Evolutionary conservation across 2,797 vertebrate genomes (phyloP).

Genomic region (Channa striata): DNA sequence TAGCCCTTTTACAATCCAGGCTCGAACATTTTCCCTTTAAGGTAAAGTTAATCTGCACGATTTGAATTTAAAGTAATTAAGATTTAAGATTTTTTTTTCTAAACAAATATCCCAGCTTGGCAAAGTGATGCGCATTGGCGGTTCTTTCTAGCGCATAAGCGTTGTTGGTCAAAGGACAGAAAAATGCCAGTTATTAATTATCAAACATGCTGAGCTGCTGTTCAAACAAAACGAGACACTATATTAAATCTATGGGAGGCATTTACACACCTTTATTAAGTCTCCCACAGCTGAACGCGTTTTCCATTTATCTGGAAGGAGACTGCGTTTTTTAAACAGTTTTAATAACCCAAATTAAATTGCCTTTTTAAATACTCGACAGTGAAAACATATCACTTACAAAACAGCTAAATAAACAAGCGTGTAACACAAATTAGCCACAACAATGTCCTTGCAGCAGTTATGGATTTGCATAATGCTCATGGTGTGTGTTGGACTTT

Average conservation of each 20-base stretch:
- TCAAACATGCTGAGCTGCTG: not conserved
- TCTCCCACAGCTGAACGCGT: not conserved
- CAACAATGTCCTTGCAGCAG: slow-evolving; percentile 2
- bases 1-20: not conserved
- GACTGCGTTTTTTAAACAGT: not conserved
- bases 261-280: not conserved
- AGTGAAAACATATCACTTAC: not conserved
- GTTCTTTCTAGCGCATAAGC: slow-evolving; percentile 1
- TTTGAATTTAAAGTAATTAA: not conserved
- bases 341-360: not conserved
- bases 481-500: not conserved
- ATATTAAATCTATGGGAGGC: not conserved
- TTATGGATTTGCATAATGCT: slow-evolving; percentile 30
- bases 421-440: not conserved
- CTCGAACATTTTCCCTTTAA: too few relatives aligned
- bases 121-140: slow-evolving; percentile 4
- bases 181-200: not conserved
- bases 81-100: not conserved
- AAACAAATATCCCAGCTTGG: not conserved
- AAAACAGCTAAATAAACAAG: slow-evolving; percentile 1
- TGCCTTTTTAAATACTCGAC: not conserved
- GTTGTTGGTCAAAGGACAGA: slow-evolving; percentile 14
- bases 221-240: not conserved
- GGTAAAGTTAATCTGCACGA: rapidly evolving
- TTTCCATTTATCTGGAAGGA: too few relatives aligned